A percentile compares a stretch with the other conserved stretches of the same genome.
These are phyloP conservation scores for Andrena camellia DNA, from an alignment of 2,888 invertebrate genomes.

Conservation along the genomic window DNA sequence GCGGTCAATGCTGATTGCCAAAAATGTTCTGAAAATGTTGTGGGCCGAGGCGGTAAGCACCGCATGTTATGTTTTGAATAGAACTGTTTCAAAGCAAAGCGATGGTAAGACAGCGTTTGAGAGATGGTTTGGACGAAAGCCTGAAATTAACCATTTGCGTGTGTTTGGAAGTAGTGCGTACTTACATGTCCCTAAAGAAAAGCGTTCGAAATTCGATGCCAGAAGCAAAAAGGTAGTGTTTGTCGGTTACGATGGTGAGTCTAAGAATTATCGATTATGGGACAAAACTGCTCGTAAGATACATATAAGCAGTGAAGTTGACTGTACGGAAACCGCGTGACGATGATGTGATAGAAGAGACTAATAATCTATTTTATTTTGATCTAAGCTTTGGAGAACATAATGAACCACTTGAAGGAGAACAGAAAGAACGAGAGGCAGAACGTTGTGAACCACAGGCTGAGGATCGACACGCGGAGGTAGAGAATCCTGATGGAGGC, in stretches of 20 bases:
- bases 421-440: no score
- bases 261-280: conserved; percentile 1
- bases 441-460: not conserved
- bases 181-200: not conserved
- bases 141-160: not conserved
- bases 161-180: not conserved
- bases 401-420: not conserved
- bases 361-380: no score
- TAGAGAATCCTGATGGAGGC: no score
- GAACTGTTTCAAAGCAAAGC: not conserved
- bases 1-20: not conserved
- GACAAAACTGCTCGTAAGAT: not conserved
- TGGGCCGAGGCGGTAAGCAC: not conserved
- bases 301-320: not conserved
- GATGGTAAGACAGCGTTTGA: not conserved
- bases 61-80: not conserved
- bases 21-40: not conserved
- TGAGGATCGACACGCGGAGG: no score
- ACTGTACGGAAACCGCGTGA: not conserved
- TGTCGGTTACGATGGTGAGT: not conserved
- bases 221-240: not conserved
- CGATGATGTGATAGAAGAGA: not conserved
- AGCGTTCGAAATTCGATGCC: not conserved
- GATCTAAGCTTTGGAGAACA: not conserved
- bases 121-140: not conserved